These are phyloP conservation scores for Wasmannia auropunctata DNA, from an alignment of 1,140 invertebrate species.

Conservation along the genomic window DNA sequence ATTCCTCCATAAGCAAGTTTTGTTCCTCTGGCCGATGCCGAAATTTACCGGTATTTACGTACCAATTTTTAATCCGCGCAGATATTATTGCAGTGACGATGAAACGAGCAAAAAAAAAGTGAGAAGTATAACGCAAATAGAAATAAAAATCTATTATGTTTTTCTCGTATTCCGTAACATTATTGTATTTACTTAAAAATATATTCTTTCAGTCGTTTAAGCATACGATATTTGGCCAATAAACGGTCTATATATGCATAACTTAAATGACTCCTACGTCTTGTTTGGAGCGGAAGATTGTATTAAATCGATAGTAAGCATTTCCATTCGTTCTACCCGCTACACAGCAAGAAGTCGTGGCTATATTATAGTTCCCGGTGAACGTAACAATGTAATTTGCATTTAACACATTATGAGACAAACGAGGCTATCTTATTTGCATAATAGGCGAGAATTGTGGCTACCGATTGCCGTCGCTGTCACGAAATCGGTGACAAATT, in stretches of 20 bases:
- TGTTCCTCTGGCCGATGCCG: background rate
- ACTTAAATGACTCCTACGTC: background rate
- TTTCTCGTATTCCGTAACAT: background rate
- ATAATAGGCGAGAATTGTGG: constrained; percentile 27
- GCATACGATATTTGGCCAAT: background rate
- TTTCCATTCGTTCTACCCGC: background rate
- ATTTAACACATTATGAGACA: constrained; percentile 16
- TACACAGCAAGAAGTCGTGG: background rate
- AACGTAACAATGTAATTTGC: constrained; percentile 31
- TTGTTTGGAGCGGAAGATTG: constrained; percentile 10
- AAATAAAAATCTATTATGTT: background rate
- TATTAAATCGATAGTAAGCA: constrained; percentile 24
- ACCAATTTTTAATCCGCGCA: background rate
- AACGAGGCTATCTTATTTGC: constrained; percentile 4
- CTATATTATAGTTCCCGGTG: background rate
- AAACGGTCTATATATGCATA: constrained; percentile 9
- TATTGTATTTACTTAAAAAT: background rate
- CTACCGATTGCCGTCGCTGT: background rate
- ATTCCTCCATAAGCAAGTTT: constrained; percentile 19
- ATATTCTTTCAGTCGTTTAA: background rate
- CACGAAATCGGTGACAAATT: background rate
- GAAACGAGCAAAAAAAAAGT: background rate
- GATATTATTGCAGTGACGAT: background rate
- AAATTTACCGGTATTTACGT: background rate
- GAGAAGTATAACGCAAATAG: background rate